Evolutionary conservation across 2,888 invertebrate genomes (phyloP).

Genomic region (Nomada ferruginata): DNA sequence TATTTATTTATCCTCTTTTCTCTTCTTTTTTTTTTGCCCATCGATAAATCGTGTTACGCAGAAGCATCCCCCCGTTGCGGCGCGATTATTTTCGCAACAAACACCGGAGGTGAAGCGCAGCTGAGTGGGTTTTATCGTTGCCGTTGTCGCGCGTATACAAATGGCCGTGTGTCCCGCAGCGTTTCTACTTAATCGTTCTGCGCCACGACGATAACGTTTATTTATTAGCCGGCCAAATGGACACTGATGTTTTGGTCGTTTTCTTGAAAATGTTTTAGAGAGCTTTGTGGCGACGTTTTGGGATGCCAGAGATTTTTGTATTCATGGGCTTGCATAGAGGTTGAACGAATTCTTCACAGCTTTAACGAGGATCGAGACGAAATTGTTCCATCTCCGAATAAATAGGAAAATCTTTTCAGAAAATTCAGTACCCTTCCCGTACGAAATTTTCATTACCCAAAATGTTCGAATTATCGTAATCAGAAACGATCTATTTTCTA

Average conservation of each 20-base stretch:
- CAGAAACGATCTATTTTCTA: too few relatives aligned
- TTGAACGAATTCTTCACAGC: too few relatives aligned
- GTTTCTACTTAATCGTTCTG: conserved; percentile 20
- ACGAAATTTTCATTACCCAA: too few relatives aligned
- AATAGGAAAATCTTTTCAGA: too few relatives aligned
- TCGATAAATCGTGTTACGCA: conserved; percentile 30
- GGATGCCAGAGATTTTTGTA: too few relatives aligned
- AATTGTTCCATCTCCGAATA: too few relatives aligned
- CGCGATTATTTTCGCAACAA: conserved; percentile 7
- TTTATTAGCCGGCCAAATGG: conserved; percentile 21
- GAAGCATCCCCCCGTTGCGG: background rate
- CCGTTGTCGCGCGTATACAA: background rate
- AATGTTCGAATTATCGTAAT: too few relatives aligned
- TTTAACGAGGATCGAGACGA: too few relatives aligned
- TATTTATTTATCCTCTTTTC: background rate
- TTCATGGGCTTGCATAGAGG: too few relatives aligned
- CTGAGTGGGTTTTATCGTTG: background rate
- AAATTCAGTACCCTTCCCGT: too few relatives aligned
- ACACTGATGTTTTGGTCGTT: background rate
- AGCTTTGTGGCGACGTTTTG: too few relatives aligned
- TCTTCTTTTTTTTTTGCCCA: too few relatives aligned
- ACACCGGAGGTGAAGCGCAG: background rate
- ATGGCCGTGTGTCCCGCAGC: background rate
- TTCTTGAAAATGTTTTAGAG: background rate
- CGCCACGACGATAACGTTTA: conserved; percentile 12